Evolutionary conservation across 2,888 invertebrate genomes (phyloP).

Genomic region (Omphaloscelis lunosa): DNA sequence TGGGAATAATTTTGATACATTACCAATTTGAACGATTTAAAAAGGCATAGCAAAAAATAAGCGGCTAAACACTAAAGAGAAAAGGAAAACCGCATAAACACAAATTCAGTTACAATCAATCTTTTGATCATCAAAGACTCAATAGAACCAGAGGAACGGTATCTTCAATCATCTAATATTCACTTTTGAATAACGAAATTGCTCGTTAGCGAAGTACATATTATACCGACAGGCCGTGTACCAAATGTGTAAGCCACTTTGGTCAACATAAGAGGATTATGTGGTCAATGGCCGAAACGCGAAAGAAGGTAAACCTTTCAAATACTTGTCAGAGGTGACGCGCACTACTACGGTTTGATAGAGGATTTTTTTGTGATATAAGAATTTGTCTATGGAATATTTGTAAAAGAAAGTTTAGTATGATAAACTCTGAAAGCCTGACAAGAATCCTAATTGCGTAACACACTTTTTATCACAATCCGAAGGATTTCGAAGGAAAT

Average conservation of each 20-base stretch:
- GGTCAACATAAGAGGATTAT: constrained; percentile 71
- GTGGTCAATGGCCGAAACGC: constrained; percentile 70
- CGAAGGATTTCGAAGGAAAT: background rate
- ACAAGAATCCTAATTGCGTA: background rate
- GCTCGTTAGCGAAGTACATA: constrained; percentile 59
- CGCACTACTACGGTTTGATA: constrained; percentile 67
- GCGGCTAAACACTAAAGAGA: constrained; percentile 14
- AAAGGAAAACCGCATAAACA: constrained; percentile 41
- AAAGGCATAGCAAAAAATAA: constrained; percentile 2
- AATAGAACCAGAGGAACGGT: constrained; percentile 41
- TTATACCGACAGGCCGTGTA: constrained; percentile 51
- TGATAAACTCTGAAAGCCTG: background rate
- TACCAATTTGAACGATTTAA: background rate
- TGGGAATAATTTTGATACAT: background rate
- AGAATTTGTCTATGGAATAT: constrained; percentile 13
- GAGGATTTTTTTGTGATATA: constrained; percentile 45
- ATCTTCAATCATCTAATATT: constrained; percentile 28
- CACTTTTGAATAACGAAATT: constrained; percentile 49
- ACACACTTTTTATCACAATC: background rate
- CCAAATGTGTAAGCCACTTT: constrained; percentile 68
- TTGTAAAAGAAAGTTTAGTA: background rate
- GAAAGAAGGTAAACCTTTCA: constrained; percentile 70
- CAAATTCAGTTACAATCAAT: constrained; percentile 32
- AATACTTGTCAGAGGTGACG: constrained; percentile 66
- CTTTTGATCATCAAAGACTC: constrained; percentile 44